Conservation (phyloP, 2,113 vertebrate species). For the Xenopus laevis region DNA sequence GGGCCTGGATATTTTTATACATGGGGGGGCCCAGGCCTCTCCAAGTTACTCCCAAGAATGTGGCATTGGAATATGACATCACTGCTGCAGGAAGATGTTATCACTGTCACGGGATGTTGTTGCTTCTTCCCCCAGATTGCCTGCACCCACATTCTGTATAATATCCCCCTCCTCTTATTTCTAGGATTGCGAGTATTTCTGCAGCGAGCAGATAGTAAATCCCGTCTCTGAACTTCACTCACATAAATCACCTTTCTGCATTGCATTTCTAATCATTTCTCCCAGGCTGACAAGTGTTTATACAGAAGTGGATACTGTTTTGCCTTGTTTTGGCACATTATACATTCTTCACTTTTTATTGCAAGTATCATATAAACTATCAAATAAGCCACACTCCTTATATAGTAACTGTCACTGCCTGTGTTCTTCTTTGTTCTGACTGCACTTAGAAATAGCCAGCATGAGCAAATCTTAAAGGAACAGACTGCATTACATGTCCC, state of each 20-base stretch:
- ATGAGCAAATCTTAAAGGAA: conserved; percentile 25
- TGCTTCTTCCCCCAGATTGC: too few species aligned
- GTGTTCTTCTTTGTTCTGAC: conserved; percentile 15
- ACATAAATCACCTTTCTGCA: conserved; percentile 27
- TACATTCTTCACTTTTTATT: conserved; percentile 46
- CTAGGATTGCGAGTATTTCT: background rate
- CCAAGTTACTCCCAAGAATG: too few species aligned
- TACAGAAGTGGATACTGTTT: conserved; percentile 42
- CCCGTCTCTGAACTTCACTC: background rate
- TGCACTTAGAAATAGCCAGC: conserved; percentile 5
- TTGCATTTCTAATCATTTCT: conserved; percentile 42
- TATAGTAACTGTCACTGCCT: conserved; percentile 39
- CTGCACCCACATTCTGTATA: too few species aligned
- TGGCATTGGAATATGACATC: too few species aligned
- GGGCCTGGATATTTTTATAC: too few species aligned
- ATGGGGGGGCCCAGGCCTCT: too few species aligned
- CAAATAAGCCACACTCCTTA: conserved; percentile 42
- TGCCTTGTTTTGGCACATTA: conserved; percentile 44
- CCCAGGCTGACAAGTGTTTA: conserved; percentile 40
- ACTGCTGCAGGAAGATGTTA: too few species aligned
- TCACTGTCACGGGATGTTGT: too few species aligned
- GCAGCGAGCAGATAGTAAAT: conserved; percentile 22
- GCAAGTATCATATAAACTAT: conserved; percentile 44
- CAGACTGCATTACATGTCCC: background rate
- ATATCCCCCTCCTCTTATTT: background rate